Conservation (phyloP, 2,797 vertebrate species). For the Chrosomus eos region DNA sequence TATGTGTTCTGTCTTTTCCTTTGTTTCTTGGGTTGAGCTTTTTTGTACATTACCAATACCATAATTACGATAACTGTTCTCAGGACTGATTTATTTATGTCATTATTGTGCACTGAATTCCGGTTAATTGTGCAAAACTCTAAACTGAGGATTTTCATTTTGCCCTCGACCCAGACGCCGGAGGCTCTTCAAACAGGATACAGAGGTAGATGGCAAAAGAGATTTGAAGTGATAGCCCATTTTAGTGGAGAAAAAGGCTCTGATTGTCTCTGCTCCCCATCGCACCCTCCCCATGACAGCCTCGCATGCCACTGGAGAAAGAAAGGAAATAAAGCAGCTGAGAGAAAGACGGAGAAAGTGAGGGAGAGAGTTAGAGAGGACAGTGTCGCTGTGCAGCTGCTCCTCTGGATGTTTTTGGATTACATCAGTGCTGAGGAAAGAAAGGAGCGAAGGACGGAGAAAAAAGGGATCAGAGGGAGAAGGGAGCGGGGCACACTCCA, state of each 20-base stretch:
- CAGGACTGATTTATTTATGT: slow-evolving; percentile 14
- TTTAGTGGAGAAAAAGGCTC: slow-evolving; percentile 84
- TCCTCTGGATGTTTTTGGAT: slow-evolving; percentile 87
- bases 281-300: slow-evolving; percentile 79
- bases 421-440: slow-evolving; percentile 87
- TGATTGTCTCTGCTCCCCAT: slow-evolving; percentile 83
- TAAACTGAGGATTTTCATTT: slow-evolving; percentile 51
- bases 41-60: background rate
- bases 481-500: slow-evolving; percentile 81
- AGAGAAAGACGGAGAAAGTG: slow-evolving; percentile 70
- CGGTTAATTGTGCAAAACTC: slow-evolving; percentile 34
- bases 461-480: slow-evolving; percentile 71
- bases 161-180: slow-evolving; percentile 53
- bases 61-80: background rate
- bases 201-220: slow-evolving; percentile 77
- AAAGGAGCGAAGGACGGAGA: slow-evolving; percentile 75
- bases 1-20: background rate
- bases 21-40: slow-evolving; percentile 23
- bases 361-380: slow-evolving; percentile 75
- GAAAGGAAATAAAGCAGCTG: slow-evolving; percentile 79
- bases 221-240: slow-evolving; percentile 89
- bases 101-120: slow-evolving; percentile 18
- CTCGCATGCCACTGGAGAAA: slow-evolving; percentile 87
- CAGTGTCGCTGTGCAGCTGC: slow-evolving; percentile 92
- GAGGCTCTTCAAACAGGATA: slow-evolving; percentile 73